Evolutionary conservation across 2,888 invertebrate genomes (phyloP).

Genomic region (Theristus sp.): DNA sequence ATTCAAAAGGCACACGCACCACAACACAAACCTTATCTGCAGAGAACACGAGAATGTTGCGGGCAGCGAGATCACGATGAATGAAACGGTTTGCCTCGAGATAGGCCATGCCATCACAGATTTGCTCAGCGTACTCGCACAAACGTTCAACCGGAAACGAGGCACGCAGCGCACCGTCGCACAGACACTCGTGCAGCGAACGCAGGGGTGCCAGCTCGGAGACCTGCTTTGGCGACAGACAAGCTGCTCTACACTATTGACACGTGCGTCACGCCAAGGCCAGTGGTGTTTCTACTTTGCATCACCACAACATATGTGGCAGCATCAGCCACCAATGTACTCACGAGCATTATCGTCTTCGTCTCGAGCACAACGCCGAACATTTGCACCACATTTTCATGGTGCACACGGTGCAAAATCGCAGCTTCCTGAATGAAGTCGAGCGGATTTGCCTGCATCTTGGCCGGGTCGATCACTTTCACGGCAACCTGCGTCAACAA

Average conservation of each 20-base stretch:
- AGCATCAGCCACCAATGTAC: too few species aligned
- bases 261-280: too few species aligned
- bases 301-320: too few species aligned
- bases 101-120: slow-evolving; percentile 93
- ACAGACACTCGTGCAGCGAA: slow-evolving; percentile 80
- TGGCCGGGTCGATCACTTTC: slow-evolving; percentile 78
- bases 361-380: slow-evolving; percentile 90
- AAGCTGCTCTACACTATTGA: too few species aligned
- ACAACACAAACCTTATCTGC: slow-evolving; percentile 57
- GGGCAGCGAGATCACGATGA: slow-evolving; percentile 86
- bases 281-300: too few species aligned
- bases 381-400: slow-evolving; percentile 84
- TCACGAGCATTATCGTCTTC: slow-evolving; percentile 52
- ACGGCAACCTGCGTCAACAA: slow-evolving; percentile 85
- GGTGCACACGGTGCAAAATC: slow-evolving; percentile 92
- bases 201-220: slow-evolving; percentile 87
- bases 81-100: slow-evolving; percentile 84
- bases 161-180: slow-evolving; percentile 69
- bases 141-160: slow-evolving; percentile 76
- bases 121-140: slow-evolving; percentile 84
- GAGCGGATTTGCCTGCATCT: slow-evolving; percentile 84
- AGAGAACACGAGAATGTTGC: slow-evolving; percentile 89
- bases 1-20: too few species aligned
- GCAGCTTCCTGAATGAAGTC: slow-evolving; percentile 94
- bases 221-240: slow-evolving; percentile 41